Conservation (phyloP, 2,888 invertebrate species). For the Eristalis intricaria region DNA sequence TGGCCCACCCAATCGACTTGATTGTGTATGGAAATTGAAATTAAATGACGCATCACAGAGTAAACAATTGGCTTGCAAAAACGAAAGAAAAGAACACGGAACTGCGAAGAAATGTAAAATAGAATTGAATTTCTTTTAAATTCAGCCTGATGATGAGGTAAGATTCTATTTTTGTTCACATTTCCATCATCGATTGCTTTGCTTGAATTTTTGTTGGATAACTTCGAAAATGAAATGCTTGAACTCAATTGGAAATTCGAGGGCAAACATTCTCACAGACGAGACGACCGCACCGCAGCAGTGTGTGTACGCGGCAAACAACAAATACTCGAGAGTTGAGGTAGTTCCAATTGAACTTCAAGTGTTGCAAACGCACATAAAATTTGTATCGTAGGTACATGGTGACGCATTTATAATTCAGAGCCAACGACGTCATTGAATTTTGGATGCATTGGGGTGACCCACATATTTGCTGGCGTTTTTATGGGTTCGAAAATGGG, state of each 20-base stretch:
- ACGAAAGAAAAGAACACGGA: not conserved
- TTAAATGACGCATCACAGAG: constrained; percentile 42
- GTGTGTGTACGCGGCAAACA: not conserved
- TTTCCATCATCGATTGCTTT: not conserved
- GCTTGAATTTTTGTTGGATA: not conserved
- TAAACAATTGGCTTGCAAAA: constrained; percentile 15
- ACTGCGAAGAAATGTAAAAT: not conserved
- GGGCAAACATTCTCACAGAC: not conserved
- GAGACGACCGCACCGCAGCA: not conserved
- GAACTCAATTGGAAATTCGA: not conserved
- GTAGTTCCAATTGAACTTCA: not conserved
- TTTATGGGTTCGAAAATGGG: not conserved
- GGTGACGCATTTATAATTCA: not conserved
- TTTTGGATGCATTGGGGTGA: not conserved
- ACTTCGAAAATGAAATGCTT: not conserved
- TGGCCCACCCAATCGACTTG: not conserved
- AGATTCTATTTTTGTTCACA: constrained; percentile 25
- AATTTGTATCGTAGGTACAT: not conserved
- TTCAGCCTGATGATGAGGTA: constrained; percentile 29
- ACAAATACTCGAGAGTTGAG: not conserved
- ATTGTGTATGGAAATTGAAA: constrained; percentile 24
- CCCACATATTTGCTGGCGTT: not conserved
- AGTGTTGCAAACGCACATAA: not conserved
- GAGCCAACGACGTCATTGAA: not conserved
- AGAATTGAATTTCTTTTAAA: constrained; percentile 14